A percentile compares a stretch with the other conserved stretches of the same genome.
Evolutionary conservation across 2,113 vertebrate species (phyloP).

Genomic region (Odontesthes bonariensis): DNA sequence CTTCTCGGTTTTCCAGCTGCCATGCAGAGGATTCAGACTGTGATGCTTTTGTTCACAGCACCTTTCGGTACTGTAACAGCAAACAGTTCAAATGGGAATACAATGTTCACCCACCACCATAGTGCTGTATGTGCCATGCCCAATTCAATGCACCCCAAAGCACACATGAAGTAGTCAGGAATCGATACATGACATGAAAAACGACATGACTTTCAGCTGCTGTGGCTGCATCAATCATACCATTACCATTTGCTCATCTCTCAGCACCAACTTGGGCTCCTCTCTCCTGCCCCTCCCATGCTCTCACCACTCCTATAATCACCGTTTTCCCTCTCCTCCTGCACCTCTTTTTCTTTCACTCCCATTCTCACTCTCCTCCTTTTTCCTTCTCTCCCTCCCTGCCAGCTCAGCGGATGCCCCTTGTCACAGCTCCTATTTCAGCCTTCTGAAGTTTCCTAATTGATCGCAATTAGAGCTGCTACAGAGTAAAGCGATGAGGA

Average conservation of each 20-base stretch:
- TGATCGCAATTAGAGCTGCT: slow-evolving; percentile 81
- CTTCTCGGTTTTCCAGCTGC: background rate
- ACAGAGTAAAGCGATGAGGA: slow-evolving; percentile 46
- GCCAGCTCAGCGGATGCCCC: slow-evolving; percentile 79
- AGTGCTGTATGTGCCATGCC: slow-evolving; percentile 41
- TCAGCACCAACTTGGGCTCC: slow-evolving; percentile 52
- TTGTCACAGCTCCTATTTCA: slow-evolving; percentile 81
- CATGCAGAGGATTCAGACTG: slow-evolving; percentile 7
- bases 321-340: slow-evolving; percentile 19
- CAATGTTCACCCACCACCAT: slow-evolving; percentile 19
- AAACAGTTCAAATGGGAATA: slow-evolving; percentile 45
- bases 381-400: slow-evolving; percentile 18
- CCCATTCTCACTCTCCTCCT: background rate
- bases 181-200: slow-evolving; percentile 77
- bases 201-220: slow-evolving; percentile 73
- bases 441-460: slow-evolving; percentile 83
- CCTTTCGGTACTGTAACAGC: slow-evolving; percentile 25
- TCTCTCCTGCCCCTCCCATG: slow-evolving; percentile 37
- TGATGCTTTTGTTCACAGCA: slow-evolving; percentile 37
- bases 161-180: slow-evolving; percentile 72
- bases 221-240: slow-evolving; percentile 73
- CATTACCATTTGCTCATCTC: slow-evolving; percentile 77
- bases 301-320: slow-evolving; percentile 36
- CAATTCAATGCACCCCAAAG: slow-evolving; percentile 35
- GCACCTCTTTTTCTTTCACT: slow-evolving; percentile 5